These are phyloP conservation scores for Nerophis ophidion DNA, from an alignment of 2,113 vertebrate genomes.

Conservation along the genomic window DNA sequence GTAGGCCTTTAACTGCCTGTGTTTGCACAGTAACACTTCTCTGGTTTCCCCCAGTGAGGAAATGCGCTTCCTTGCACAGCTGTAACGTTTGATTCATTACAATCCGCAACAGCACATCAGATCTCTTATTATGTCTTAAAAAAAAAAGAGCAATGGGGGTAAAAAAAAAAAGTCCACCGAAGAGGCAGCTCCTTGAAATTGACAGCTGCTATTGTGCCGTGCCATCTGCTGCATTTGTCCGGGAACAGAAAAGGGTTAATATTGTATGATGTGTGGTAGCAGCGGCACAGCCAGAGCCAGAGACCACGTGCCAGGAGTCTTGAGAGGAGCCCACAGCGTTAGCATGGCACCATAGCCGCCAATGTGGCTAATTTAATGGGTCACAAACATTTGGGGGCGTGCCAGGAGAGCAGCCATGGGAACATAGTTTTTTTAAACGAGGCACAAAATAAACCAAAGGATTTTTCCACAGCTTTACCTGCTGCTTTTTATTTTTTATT, in stretches of 20 bases:
- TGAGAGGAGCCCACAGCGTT: constrained; percentile 69
- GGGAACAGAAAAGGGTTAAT: constrained; percentile 80
- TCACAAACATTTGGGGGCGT: constrained; percentile 65
- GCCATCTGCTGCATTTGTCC: constrained; percentile 77
- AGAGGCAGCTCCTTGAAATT: constrained; percentile 76
- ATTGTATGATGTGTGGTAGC: constrained; percentile 78
- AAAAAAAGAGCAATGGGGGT: constrained; percentile 58
- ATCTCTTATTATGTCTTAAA: constrained; percentile 71
- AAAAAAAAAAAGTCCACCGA: constrained; percentile 63
- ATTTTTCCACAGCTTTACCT: constrained; percentile 31
- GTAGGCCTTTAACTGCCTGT: constrained; percentile 40
- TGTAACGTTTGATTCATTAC: constrained; percentile 68
- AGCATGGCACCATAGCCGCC: constrained; percentile 63
- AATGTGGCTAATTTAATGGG: constrained; percentile 76
- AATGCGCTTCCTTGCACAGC: constrained; percentile 51
- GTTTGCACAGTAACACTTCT: constrained; percentile 53
- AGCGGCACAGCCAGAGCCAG: constrained; percentile 65
- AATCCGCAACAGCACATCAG: constrained; percentile 66
- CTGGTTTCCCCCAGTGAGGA: constrained; percentile 54
- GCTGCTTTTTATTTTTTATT: constrained; percentile 20
- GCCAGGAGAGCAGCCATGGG: constrained; percentile 68
- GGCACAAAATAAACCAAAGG: constrained; percentile 42
- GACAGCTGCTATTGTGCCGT: constrained; percentile 78
- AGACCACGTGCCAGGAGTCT: constrained; percentile 65
- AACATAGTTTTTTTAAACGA: constrained; percentile 53